phyloP scores from a whole-genome alignment of 2,797 vertebrate species.

The Syngnathus rostellatus region DNA sequence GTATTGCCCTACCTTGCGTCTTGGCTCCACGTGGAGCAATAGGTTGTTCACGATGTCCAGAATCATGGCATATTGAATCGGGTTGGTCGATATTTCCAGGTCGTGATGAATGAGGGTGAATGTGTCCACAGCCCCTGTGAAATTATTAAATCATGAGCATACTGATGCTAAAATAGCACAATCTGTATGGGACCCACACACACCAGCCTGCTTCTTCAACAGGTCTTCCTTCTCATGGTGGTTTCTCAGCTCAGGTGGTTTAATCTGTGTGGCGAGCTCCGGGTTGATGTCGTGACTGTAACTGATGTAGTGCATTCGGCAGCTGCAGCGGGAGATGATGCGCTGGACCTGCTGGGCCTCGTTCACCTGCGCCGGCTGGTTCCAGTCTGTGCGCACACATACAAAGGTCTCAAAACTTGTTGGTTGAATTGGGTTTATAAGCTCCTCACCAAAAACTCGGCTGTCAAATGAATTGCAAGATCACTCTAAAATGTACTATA shows the following conservation, averaged over 20 bases:
- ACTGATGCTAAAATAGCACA: not conserved
- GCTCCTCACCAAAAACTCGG: not conserved
- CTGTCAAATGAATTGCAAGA: not conserved
- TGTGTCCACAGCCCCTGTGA: slow-evolving; percentile 89
- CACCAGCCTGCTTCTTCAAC: slow-evolving; percentile 94
- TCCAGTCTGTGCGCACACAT: slow-evolving; percentile 76
- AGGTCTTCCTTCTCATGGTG: slow-evolving; percentile 92
- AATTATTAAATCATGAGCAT: not conserved
- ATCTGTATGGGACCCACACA: slow-evolving; percentile 8
- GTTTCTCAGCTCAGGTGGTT: slow-evolving; percentile 82
- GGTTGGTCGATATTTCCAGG: slow-evolving; percentile 96
- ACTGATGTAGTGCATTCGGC: slow-evolving; percentile 98
- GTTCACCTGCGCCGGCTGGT: slow-evolving; percentile 88
- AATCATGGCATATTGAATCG: slow-evolving; percentile 98
- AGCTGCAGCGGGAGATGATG: slow-evolving; percentile 97
- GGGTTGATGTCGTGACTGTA: slow-evolving; percentile 98
- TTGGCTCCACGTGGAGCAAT: slow-evolving; percentile 90
- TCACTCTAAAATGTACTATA: not conserved
- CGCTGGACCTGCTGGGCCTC: slow-evolving; percentile 93
- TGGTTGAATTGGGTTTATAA: no score
- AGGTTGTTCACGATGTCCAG: slow-evolving; percentile 98
- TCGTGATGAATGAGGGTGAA: slow-evolving; percentile 98
- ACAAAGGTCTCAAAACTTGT: not conserved
- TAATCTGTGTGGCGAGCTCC: slow-evolving; percentile 91
- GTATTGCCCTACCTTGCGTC: slow-evolving; percentile 79